Percentiles rank a stretch among this genome's conserved stretches.
Conservation (phyloP, 2,888 invertebrate species). For the Operophtera brumata region DNA sequence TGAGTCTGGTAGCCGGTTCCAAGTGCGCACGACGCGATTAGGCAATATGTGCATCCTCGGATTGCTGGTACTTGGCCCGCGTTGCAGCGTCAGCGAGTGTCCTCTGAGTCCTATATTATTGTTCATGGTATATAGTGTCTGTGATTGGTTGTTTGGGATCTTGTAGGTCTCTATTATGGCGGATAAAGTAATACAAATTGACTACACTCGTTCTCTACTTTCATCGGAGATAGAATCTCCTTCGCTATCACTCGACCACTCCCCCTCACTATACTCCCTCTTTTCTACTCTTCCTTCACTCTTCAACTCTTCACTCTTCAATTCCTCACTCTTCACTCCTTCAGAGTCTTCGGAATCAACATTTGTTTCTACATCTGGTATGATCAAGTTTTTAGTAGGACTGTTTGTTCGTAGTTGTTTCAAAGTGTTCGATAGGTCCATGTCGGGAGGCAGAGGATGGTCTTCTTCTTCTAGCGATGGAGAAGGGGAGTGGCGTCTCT, state of each 20-base stretch:
- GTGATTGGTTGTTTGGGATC: no score
- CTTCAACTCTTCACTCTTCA: constrained; percentile 20
- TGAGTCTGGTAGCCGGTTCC: no score
- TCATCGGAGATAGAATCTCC: constrained; percentile 46
- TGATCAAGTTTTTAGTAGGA: constrained; percentile 59
- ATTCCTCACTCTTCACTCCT: constrained; percentile 39
- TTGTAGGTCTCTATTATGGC: no score
- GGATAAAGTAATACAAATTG: neutral
- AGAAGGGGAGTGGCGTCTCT: constrained; percentile 35
- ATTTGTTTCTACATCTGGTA: constrained; percentile 24
- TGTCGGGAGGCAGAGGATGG: constrained; percentile 46
- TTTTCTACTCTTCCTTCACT: constrained; percentile 41
- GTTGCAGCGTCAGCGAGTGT: no score
- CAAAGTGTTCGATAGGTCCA: constrained; percentile 61
- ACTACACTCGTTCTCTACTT: neutral
- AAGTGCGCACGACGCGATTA: no score
- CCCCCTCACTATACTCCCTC: constrained; percentile 70
- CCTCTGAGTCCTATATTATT: no score
- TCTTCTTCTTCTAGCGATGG: constrained; percentile 41
- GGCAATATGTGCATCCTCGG: no score
- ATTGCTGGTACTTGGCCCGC: no score
- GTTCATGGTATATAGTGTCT: no score
- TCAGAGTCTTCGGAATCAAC: constrained; percentile 39
- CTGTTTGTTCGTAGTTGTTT: constrained; percentile 63
- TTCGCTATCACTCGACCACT: constrained; percentile 73